Conservation (phyloP, 1,140 invertebrate genomes). For the Laupala kohalensis region DNA sequence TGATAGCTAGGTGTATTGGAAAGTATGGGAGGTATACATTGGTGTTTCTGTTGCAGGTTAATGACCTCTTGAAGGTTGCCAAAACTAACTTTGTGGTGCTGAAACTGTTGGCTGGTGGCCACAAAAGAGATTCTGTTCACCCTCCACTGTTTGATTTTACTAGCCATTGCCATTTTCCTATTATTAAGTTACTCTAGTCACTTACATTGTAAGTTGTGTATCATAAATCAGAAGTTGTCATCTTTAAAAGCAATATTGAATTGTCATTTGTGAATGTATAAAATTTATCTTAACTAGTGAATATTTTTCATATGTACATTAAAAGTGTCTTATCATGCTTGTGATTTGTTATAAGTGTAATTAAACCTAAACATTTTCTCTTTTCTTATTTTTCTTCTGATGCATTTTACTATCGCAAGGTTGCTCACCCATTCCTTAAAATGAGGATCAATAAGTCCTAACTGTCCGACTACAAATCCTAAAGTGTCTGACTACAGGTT, state of each 20-base stretch:
- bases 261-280: not conserved
- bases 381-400: too few relatives aligned
- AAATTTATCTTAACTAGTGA: not conserved
- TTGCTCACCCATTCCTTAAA: too few relatives aligned
- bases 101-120: constrained; percentile 78
- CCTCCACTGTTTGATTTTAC: constrained; percentile 86
- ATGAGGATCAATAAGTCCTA: too few relatives aligned
- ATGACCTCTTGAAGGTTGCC: constrained; percentile 69
- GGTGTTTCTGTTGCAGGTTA: constrained; percentile 51
- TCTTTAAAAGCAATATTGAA: not conserved
- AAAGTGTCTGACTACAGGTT: too few relatives aligned
- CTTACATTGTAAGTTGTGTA: constrained; percentile 7
- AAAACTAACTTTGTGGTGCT: constrained; percentile 93
- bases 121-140: constrained; percentile 69
- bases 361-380: too few relatives aligned
- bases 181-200: constrained; percentile 53
- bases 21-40: too few relatives aligned
- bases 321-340: not conserved
- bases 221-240: not conserved
- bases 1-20: too few relatives aligned
- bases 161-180: constrained; percentile 76
- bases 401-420: too few relatives aligned
- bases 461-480: too few relatives aligned
- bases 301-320: not conserved
- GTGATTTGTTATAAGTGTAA: not conserved